Conservation (phyloP, 2,113 vertebrate genomes). For the Seriola dumerili region DNA sequence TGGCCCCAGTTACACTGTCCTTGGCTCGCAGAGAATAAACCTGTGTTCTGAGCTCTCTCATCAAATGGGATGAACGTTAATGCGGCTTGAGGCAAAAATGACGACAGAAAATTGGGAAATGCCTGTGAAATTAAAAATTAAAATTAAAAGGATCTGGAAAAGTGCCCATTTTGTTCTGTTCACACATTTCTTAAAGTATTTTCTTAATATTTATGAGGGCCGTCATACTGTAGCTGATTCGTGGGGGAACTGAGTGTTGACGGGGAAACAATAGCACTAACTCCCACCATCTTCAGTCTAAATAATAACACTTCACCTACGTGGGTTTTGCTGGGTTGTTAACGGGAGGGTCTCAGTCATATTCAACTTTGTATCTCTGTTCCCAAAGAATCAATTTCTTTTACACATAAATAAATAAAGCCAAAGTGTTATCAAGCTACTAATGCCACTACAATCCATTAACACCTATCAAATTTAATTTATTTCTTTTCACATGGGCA, state of each 20-base stretch:
- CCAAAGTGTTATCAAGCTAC: background rate
- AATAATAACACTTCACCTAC: background rate
- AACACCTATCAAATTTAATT: background rate
- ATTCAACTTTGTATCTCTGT: background rate
- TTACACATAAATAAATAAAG: no score
- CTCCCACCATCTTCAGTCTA: background rate
- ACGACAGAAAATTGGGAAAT: background rate
- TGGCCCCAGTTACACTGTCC: constrained; percentile 3
- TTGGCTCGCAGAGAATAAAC: constrained; percentile 28
- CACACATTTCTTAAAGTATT: background rate
- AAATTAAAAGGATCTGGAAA: background rate
- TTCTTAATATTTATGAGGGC: background rate
- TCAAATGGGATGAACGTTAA: constrained; percentile 17
- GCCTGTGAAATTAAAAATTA: background rate
- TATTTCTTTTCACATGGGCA: background rate
- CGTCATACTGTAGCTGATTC: background rate
- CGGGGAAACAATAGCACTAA: background rate
- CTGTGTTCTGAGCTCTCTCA: constrained; percentile 6
- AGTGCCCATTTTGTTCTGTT: background rate
- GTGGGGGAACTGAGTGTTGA: constrained; percentile 3
- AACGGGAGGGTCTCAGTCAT: background rate
- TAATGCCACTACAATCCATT: background rate
- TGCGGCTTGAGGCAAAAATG: background rate
- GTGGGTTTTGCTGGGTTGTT: background rate
- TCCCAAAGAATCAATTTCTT: background rate